Evolutionary conservation across 2,888 invertebrate genomes (phyloP), one percentile per base, ranked within the genome.

Genomic region (Nezara viridula): DNA sequence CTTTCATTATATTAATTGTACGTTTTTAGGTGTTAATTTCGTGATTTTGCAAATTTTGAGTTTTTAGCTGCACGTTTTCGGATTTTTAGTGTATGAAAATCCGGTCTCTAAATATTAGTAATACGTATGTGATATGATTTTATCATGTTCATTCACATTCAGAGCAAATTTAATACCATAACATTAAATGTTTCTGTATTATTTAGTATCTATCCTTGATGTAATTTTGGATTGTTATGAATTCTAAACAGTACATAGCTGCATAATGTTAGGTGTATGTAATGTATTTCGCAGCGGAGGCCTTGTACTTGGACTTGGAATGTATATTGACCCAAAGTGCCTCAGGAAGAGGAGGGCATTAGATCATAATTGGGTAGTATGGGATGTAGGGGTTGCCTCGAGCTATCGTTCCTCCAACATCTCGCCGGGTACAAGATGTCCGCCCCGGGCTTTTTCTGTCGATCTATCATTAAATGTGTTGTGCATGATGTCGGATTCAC

Each of bases 401-500:
- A 73, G 66, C 66, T 37, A 73, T 73, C 37, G 7, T 73, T 37
- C 37, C 32, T 21, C 37, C 66, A 37, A 21, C 66, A 73, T 73
- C 32, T 73, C 37, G 16, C 21, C 7, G 32, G 21, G 2, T 73
- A 73, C 66, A 73, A 73, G 37, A 73, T 73, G 66, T 73, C 37
- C 66, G 32, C 66, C 37, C 12, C 66, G 19, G 66, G 66, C 66
- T 1, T 73, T 37, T 1, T 6, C 6, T 73, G 66, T 73, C 66
- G 32, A 32, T 73, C 32, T 73, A 73, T 73, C 66, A 73, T 73
- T 73, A 73, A 37, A 73, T 73, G 66, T 73, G 66, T 37, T 73
- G 66, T 73, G 66, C 66, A 73, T 73, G 66, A 73, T 73, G 66
- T 73, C 66, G 37, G 66, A 73, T 73, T 73, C 66, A 37, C 66